Conservation (phyloP, 2,888 invertebrate species). For the Nowickia ferox region DNA sequence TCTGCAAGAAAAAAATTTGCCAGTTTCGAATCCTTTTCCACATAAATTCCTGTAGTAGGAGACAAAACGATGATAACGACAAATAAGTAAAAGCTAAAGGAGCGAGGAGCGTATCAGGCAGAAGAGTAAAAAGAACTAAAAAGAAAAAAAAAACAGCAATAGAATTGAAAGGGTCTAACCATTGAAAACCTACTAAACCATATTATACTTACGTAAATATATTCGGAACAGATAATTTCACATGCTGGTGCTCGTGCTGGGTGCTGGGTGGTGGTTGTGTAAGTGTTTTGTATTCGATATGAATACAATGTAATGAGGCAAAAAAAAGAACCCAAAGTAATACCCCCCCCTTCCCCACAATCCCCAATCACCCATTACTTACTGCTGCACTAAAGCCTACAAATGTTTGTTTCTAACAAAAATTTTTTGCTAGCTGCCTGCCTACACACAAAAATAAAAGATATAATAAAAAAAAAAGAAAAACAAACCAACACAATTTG, state of each 20-base stretch:
- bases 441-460: conserved; percentile 11
- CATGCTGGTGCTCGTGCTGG: conserved; percentile 29
- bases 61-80: conserved; percentile 11
- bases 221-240: conserved; percentile 9
- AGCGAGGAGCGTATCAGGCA: conserved; percentile 15
- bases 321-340: conserved; percentile 69
- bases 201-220: conserved; percentile 54
- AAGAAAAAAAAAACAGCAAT: not conserved
- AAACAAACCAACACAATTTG: not conserved
- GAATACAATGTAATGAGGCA: conserved; percentile 55
- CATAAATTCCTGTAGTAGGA: conserved; percentile 26
- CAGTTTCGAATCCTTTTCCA: conserved; percentile 44
- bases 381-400: conserved; percentile 19
- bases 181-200: conserved; percentile 74
- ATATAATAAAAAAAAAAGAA: not conserved
- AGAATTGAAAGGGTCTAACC: conserved; percentile 56
- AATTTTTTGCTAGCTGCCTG: conserved; percentile 26
- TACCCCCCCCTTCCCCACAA: conserved; percentile 60
- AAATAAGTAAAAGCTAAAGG: not conserved
- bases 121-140: conserved; percentile 12
- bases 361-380: no score
- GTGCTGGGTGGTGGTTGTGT: not conserved
- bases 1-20: not conserved
- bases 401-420: conserved; percentile 24
- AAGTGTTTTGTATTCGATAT: conserved; percentile 33